These are phyloP conservation scores for Rhinolophus ferrumequinum DNA, from an alignment of 2,113 vertebrate species.

Conservation along the genomic window DNA sequence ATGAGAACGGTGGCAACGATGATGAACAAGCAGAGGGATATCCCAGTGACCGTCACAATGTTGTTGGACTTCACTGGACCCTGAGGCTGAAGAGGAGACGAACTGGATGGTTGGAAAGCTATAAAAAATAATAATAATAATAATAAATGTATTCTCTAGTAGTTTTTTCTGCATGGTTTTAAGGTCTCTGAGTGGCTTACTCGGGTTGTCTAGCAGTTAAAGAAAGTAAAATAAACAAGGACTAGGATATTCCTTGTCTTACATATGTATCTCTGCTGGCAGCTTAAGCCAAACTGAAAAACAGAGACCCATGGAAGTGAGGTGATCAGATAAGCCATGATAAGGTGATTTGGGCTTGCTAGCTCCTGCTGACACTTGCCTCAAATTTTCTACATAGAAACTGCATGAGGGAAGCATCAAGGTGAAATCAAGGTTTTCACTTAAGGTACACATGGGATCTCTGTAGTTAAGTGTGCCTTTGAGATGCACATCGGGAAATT, in stretches of 20 bases:
- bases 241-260: neutral
- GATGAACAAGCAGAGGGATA: slow-evolving; percentile 94
- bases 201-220: neutral
- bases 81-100: slow-evolving; percentile 76
- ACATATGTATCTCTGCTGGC: neutral
- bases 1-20: slow-evolving; percentile 93
- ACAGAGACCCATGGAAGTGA: neutral
- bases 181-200: neutral
- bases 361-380: neutral
- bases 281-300: neutral
- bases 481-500: neutral
- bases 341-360: neutral
- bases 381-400: neutral
- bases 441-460: neutral
- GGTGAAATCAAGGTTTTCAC: neutral
- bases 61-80: slow-evolving; percentile 87
- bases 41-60: slow-evolving; percentile 92
- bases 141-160: neutral
- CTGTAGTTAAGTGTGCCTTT: neutral
- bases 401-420: neutral
- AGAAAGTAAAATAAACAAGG: neutral
- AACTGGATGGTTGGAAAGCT: slow-evolving; percentile 77
- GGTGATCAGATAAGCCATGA: neutral
- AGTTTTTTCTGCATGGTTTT: neutral
- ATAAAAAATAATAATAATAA: slow-evolving; percentile 33